Conservation (phyloP, 1,140 invertebrate genomes). For the Atta cephalotes region DNA sequence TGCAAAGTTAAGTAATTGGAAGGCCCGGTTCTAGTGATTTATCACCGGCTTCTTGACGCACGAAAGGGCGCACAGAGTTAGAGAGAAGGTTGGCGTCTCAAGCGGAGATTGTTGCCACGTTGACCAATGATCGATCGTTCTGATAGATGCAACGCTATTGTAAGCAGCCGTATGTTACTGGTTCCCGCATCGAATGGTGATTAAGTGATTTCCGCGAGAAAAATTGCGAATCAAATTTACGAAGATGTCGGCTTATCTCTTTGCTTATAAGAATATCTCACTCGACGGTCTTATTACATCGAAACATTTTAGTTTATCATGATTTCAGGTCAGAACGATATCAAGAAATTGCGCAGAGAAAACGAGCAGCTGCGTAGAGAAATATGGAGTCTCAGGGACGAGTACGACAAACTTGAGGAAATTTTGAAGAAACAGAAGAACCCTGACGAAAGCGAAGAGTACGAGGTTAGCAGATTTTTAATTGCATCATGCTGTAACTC, state of each 20-base stretch:
- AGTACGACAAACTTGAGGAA: slow-evolving; percentile 94
- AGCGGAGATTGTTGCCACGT: slow-evolving; percentile 68
- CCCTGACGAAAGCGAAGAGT: slow-evolving; percentile 86
- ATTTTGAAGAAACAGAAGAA: slow-evolving; percentile 89
- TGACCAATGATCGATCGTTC: slow-evolving; percentile 79
- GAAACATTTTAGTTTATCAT: slow-evolving; percentile 36
- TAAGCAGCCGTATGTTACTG: slow-evolving; percentile 62
- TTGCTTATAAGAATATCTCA: slow-evolving; percentile 1
- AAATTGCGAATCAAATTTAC: slow-evolving; percentile 56
- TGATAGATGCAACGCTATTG: slow-evolving; percentile 68
- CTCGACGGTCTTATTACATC: background rate
- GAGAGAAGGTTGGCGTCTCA: slow-evolving; percentile 45
- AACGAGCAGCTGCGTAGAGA: slow-evolving; percentile 95
- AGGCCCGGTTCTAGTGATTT: slow-evolving; percentile 73
- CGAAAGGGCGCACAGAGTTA: slow-evolving; percentile 67
- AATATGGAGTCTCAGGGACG: slow-evolving; percentile 94
- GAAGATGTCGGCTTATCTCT: slow-evolving; percentile 13
- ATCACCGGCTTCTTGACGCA: slow-evolving; percentile 74
- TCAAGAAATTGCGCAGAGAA: slow-evolving; percentile 94
- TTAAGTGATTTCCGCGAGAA: slow-evolving; percentile 74
- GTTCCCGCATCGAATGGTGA: slow-evolving; percentile 55
- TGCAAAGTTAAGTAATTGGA: slow-evolving; percentile 77
- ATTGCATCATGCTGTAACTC: background rate
- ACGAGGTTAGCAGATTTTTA: slow-evolving; percentile 79
- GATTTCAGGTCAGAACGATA: slow-evolving; percentile 93